phyloP scores from a whole-genome alignment of 2,888 invertebrate genomes.

The Boloria euphrosyne region DNA sequence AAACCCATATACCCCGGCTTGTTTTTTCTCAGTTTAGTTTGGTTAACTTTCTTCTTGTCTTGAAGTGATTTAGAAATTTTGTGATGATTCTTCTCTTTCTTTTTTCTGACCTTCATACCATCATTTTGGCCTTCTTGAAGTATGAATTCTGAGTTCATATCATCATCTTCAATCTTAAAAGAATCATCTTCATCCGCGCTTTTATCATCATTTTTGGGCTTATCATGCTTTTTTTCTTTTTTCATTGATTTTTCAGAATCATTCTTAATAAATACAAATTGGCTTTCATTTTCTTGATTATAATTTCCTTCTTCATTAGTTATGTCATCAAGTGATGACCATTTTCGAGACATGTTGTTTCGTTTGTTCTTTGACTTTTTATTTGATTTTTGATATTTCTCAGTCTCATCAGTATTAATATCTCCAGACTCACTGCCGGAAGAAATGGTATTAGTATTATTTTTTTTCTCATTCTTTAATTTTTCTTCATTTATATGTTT shows the following conservation, averaged over 20 bases:
- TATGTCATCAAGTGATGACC: conserved; percentile 83
- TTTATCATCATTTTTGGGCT: conserved; percentile 58
- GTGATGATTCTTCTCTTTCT: conserved; percentile 74
- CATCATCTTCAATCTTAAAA: conserved; percentile 62
- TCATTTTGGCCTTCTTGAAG: conserved; percentile 67
- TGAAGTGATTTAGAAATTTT: conserved; percentile 63
- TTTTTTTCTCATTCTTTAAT: conserved; percentile 68
- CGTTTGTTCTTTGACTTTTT: conserved; percentile 74
- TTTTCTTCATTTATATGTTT: conserved; percentile 63
- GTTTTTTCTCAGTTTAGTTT: conserved; percentile 65
- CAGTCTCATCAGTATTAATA: conserved; percentile 67
- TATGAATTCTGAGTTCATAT: conserved; percentile 61
- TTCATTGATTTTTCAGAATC: conserved; percentile 66
- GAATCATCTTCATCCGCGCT: conserved; percentile 56
- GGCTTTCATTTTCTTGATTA: conserved; percentile 64
- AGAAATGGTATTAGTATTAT: conserved; percentile 62
- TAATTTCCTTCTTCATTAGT: conserved; percentile 68
- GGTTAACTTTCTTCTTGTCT: conserved; percentile 75
- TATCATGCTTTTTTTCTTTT: conserved; percentile 68
- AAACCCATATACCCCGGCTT: conserved; percentile 73
- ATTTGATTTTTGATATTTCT: conserved; percentile 66
- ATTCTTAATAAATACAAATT: conserved; percentile 75
- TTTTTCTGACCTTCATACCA: conserved; percentile 64
- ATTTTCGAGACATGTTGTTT: conserved; percentile 76
- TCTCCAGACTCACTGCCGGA: conserved; percentile 80